These are phyloP conservation scores for Chloropsis hardwickii DNA, from an alignment of 2,113 vertebrate genomes.

Conservation along the genomic window DNA sequence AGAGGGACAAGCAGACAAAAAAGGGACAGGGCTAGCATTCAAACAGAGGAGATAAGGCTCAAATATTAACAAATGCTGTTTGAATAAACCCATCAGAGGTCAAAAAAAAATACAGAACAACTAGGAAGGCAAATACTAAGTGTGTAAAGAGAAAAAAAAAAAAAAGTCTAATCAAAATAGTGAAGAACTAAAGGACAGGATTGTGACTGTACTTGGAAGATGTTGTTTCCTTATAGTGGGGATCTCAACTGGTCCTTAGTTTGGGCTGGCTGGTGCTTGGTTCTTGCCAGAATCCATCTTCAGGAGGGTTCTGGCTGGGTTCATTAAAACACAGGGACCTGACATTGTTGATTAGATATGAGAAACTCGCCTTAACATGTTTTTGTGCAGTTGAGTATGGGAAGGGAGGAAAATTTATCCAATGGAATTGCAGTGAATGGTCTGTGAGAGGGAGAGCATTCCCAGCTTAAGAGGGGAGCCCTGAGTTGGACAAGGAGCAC, in stretches of 20 bases:
- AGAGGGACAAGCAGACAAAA: neutral
- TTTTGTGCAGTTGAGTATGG: neutral
- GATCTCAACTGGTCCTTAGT: neutral
- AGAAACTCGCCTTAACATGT: neutral
- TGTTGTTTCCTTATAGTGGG: neutral
- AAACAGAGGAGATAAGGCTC: neutral
- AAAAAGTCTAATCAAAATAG: neutral
- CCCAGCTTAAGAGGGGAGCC: neutral
- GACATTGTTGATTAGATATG: neutral
- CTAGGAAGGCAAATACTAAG: neutral
- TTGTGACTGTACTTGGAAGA: neutral
- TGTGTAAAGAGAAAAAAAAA: neutral
- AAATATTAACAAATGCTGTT: neutral
- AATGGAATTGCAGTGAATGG: neutral
- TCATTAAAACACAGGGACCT: neutral
- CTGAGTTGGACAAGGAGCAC: neutral
- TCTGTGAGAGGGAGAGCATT: neutral
- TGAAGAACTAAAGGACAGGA: neutral
- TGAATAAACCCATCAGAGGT: neutral
- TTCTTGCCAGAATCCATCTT: neutral
- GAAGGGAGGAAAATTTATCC: neutral
- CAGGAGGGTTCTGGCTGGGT: neutral
- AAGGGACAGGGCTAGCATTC: neutral
- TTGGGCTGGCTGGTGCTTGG: neutral
- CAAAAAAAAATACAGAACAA: neutral